These are phyloP conservation scores for Argya squamiceps DNA, from an alignment of 2,797 vertebrate genomes.

Conservation along the genomic window DNA sequence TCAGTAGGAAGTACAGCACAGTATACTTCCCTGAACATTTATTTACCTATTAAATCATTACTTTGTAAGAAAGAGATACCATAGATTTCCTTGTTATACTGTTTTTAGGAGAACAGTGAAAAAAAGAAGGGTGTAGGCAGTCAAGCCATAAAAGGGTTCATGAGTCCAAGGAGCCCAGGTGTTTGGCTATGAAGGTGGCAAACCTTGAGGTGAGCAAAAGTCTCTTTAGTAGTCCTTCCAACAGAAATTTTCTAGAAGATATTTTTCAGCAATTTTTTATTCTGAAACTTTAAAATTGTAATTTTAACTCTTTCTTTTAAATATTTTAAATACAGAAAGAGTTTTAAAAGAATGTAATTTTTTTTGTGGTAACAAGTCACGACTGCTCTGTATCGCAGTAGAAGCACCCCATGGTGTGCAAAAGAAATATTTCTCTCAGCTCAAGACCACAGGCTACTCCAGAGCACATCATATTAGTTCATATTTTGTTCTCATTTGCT, in stretches of 20 bases:
- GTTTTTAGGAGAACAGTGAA: background rate
- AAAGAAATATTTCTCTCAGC: background rate
- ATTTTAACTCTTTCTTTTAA: background rate
- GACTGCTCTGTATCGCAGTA: background rate
- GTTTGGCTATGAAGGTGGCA: background rate
- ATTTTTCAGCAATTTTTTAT: background rate
- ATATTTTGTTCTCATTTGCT: background rate
- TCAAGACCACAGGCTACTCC: background rate
- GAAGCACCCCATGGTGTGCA: background rate
- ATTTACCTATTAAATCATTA: background rate
- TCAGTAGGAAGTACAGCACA: background rate
- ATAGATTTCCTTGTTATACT: background rate
- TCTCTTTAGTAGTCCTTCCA: background rate
- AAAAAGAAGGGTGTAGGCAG: background rate
- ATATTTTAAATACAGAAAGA: background rate
- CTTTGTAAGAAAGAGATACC: background rate
- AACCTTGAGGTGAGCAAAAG: background rate
- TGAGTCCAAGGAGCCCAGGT: background rate
- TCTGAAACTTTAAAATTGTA: background rate
- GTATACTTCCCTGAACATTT: background rate
- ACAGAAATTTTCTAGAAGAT: background rate
- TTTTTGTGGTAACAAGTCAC: accelerated
- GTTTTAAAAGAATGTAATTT: background rate
- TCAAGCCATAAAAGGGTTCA: background rate
- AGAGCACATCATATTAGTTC: background rate